phyloP scores from a whole-genome alignment of 2,888 invertebrate genomes.

The Callosobruchus maculatus region DNA sequence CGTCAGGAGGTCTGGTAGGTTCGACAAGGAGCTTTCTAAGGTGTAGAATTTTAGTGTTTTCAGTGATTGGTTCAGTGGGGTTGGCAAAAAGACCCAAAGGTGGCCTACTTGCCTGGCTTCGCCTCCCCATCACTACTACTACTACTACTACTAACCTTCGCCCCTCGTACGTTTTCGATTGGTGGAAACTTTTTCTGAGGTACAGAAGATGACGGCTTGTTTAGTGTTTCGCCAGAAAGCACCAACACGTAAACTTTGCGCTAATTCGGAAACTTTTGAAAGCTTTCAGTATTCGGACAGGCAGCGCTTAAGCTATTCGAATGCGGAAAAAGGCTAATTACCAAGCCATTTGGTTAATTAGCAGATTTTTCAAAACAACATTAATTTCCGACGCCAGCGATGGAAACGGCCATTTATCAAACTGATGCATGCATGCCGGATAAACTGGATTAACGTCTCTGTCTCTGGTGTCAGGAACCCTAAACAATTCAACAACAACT shows the following conservation, averaged over 20 bases:
- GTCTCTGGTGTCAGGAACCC: neutral
- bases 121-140: too few relatives aligned
- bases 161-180: too few relatives aligned
- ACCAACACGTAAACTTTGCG: neutral
- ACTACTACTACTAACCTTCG: too few relatives aligned
- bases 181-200: slow-evolving; percentile 2
- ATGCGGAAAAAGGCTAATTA: slow-evolving; percentile 7
- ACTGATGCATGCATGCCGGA: neutral
- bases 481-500: neutral
- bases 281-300: neutral
- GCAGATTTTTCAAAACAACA: neutral
- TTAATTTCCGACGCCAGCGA: neutral
- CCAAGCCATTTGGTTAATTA: slow-evolving; percentile 7
- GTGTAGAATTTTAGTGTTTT: too few relatives aligned
- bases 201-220: neutral
- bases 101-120: too few relatives aligned
- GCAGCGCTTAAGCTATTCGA: neutral
- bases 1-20: too few relatives aligned
- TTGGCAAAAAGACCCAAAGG: too few relatives aligned
- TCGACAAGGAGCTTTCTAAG: too few relatives aligned
- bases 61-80: too few relatives aligned
- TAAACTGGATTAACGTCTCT: neutral
- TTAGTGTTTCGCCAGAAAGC: neutral
- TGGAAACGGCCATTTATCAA: neutral
- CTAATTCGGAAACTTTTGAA: neutral